A percentile compares a stretch with the other conserved stretches of the same genome.
Conservation (phyloP, 1,140 invertebrate genomes). For the Aleiodes sp. region DNA sequence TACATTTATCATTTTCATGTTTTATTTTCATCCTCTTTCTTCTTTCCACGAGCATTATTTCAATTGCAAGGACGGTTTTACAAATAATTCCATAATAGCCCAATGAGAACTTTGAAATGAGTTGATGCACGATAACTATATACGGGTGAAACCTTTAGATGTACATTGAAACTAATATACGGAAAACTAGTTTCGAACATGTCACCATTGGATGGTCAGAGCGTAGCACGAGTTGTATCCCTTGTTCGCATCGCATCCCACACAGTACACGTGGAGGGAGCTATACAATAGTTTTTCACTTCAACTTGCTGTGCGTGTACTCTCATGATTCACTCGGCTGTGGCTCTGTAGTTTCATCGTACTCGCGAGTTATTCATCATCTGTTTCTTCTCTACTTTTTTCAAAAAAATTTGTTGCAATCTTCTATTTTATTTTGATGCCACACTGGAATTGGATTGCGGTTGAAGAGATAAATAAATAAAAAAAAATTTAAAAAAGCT, state of each 20-base stretch:
- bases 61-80: too few relatives aligned
- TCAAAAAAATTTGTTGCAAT: conserved; percentile 10
- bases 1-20: too few relatives aligned
- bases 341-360: conserved; percentile 27
- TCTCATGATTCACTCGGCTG: conserved; percentile 31
- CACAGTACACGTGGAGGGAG: background rate
- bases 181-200: conserved; percentile 29
- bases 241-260: background rate
- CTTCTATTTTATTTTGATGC: conserved; percentile 7
- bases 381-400: conserved; percentile 2
- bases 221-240: conserved; percentile 17
- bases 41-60: too few relatives aligned
- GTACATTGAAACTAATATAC: background rate
- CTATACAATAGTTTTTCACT: conserved; percentile 3
- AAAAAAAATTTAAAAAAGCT: conserved; percentile 39
- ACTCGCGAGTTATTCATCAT: conserved; percentile 25
- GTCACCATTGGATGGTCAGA: conserved; percentile 17
- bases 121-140: background rate
- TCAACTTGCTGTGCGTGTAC: conserved; percentile 16
- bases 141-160: background rate
- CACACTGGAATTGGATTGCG: conserved; percentile 25
- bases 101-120: conserved; percentile 4
- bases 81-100: background rate
- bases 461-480: conserved; percentile 32
- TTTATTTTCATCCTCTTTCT: too few relatives aligned